Base-by-base conservation (phyloP, 2,888 invertebrate species). In the Drosophila algonquin region DNA sequence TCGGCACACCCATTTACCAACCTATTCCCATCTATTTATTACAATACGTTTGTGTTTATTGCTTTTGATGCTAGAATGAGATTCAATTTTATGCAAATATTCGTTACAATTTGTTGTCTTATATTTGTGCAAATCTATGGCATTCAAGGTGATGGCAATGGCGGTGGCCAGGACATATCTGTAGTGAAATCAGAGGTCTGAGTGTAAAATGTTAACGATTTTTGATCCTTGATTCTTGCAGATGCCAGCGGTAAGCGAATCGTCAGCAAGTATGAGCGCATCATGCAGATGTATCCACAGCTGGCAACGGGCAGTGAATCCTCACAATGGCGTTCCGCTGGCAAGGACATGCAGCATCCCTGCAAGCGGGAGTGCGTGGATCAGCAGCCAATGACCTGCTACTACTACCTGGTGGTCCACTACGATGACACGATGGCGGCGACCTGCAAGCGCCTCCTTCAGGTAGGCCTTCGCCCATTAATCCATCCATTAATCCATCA, bases 381-480 rank as follows among this genome's bases (percentile, higher is more conserved):
- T 3, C 74, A 89, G 47, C 85, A 88, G 55, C 70, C 83, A 1
- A 88, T 90, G 90, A 90, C 89, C 12, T 91, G 91, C 61, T 91
- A 91, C 61, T 91, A 91, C 62, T 90, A 91, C 44, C 81, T 91
- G 80, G 83, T 90, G 3, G 82, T 90, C 1, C 91, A 91, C 60
- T 87, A 90, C 54, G 91, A 91, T 14, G 90, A 91, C 56, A 91
- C 91, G 8, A 89, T 91, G 90, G 77, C 89, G 14, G 81, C 81
- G 1, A 81, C 87, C 4, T 91, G 91, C 63, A 77, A 81, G 27
- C 81, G 84, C 2, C 91, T 89, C 67, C 76, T 90, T 10, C 80
- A 88, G 69, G 69, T 69, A 46, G 3, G 48, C 30, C 27, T 3
- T 50, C 24, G 2, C 2, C 27, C 8, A 9, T 32, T 32, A 5